phyloP scores from a whole-genome alignment of 2,888 invertebrate species.

The Epistrophe eligans region DNA sequence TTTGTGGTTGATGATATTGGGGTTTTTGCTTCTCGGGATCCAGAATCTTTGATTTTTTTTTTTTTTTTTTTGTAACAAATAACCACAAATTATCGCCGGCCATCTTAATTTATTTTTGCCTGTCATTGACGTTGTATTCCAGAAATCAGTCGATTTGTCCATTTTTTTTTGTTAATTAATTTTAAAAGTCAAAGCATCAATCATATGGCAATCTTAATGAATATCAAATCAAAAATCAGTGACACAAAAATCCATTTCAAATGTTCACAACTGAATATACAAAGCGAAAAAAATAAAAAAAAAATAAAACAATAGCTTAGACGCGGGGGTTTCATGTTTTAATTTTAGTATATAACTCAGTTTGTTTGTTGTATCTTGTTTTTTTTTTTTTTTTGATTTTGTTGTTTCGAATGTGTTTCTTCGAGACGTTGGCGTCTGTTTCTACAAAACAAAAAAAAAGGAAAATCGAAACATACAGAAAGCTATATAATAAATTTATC shows the following conservation, averaged over 20 bases:
- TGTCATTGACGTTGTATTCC: constrained; percentile 18
- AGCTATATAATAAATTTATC: constrained; percentile 78
- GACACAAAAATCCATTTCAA: constrained; percentile 49
- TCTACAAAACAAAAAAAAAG: constrained; percentile 18
- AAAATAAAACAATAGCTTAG: constrained; percentile 36
- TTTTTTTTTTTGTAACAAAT: constrained; percentile 39
- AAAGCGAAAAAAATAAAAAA: not conserved
- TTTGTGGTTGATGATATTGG: constrained; percentile 34
- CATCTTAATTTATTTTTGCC: constrained; percentile 59
- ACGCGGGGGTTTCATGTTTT: constrained; percentile 68
- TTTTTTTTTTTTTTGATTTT: constrained; percentile 4
- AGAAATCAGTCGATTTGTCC: constrained; percentile 11
- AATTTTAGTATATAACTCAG: constrained; percentile 51
- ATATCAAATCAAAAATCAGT: constrained; percentile 71
- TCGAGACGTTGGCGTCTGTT: constrained; percentile 61
- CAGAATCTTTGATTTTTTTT: not conserved
- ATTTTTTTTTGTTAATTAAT: constrained; percentile 50
- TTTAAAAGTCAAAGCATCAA: constrained; percentile 59
- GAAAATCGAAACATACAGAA: constrained; percentile 35
- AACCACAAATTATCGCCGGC: constrained; percentile 60
- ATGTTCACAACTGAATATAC: constrained; percentile 26
- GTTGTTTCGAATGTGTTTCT: constrained; percentile 17
- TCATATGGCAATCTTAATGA: constrained; percentile 73
- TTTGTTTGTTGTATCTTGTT: constrained; percentile 41
- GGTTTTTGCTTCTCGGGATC: not conserved